phyloP scores from a whole-genome alignment of 2,797 vertebrate genomes.

The Carduelis carduelis region DNA sequence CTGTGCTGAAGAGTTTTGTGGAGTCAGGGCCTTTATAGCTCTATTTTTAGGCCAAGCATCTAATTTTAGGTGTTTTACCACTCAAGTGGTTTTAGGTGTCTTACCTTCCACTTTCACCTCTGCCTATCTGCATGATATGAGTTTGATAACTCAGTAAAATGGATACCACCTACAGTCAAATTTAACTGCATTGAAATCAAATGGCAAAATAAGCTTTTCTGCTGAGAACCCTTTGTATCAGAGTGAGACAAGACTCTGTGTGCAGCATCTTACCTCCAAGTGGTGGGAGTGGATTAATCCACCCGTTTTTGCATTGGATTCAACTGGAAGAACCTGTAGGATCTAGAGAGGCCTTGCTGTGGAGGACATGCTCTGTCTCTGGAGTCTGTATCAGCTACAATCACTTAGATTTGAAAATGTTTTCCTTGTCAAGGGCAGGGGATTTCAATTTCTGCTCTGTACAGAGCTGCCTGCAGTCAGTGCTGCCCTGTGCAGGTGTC shows the following conservation, averaged over 20 bases:
- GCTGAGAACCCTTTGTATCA: background rate
- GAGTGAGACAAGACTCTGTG: background rate
- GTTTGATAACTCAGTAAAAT: background rate
- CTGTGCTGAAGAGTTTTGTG: background rate
- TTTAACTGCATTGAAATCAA: background rate
- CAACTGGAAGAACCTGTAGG: background rate
- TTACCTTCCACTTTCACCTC: background rate
- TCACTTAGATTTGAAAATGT: background rate
- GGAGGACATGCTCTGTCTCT: background rate
- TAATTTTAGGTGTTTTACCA: background rate
- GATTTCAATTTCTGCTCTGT: background rate
- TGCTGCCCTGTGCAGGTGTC: background rate
- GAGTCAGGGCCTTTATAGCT: background rate
- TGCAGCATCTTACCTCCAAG: background rate
- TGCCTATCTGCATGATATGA: fast-evolving
- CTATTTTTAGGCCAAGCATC: background rate
- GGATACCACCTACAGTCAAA: background rate
- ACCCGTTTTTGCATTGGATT: background rate
- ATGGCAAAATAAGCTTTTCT: background rate
- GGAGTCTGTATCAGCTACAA: background rate
- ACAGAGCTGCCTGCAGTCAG: background rate
- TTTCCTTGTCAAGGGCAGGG: background rate
- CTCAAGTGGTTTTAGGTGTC: background rate
- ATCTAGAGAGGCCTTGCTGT: background rate
- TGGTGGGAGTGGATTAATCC: background rate